These are phyloP conservation scores for Atherinosoma microstoma DNA, from an alignment of 2,797 vertebrate species.

Conservation along the genomic window DNA sequence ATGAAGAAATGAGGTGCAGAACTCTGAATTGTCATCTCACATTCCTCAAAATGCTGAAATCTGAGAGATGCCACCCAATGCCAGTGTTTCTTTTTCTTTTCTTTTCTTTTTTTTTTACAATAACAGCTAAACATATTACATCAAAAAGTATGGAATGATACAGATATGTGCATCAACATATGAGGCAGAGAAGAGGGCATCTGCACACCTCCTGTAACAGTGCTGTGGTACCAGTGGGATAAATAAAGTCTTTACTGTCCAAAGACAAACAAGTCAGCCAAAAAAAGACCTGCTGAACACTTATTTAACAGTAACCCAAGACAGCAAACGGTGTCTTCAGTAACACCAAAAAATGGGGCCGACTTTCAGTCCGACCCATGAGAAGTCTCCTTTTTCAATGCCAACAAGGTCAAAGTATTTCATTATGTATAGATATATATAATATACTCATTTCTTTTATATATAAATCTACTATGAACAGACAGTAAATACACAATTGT, in stretches of 20 bases:
- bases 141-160: slow-evolving; percentile 24
- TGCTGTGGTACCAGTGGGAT: slow-evolving; percentile 38
- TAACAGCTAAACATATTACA: neutral
- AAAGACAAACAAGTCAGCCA: slow-evolving; percentile 55
- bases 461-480: slow-evolving; percentile 91
- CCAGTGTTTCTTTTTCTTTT: neutral
- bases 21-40: slow-evolving; percentile 3
- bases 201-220: slow-evolving; percentile 41
- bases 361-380: slow-evolving; percentile 52
- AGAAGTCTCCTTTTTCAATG: slow-evolving; percentile 76
- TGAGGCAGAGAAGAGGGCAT: slow-evolving; percentile 16
- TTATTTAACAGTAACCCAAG: slow-evolving; percentile 54
- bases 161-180: slow-evolving; percentile 29
- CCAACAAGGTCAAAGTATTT: slow-evolving; percentile 79
- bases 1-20: neutral
- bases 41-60: slow-evolving; percentile 25
- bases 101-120: neutral
- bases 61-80: slow-evolving; percentile 7
- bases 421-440: slow-evolving; percentile 79
- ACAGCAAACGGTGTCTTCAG: slow-evolving; percentile 74
- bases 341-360: slow-evolving; percentile 50
- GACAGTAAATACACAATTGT: slow-evolving; percentile 89
- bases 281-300: slow-evolving; percentile 66
- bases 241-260: slow-evolving; percentile 46
- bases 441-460: slow-evolving; percentile 85